Conservation (phyloP, 1,140 invertebrate genomes). For the Parapsyche elsis region DNA sequence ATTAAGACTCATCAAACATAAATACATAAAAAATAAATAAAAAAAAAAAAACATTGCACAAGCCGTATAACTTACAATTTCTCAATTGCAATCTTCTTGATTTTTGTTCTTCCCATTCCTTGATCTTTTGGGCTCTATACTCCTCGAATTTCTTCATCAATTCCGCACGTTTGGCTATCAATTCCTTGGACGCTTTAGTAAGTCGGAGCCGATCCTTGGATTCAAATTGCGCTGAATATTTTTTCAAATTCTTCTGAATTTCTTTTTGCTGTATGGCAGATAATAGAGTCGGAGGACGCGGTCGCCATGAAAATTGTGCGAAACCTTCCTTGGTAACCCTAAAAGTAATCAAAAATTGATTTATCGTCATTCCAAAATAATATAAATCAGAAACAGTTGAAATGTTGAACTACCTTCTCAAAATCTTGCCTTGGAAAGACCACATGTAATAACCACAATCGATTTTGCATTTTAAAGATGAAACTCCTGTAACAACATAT, state of each 20-base stretch:
- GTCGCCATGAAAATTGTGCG: constrained; percentile 96
- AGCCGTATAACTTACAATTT: constrained; percentile 75
- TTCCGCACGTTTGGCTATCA: constrained; percentile 92
- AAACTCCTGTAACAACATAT: constrained; percentile 95
- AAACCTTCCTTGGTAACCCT: constrained; percentile 91
- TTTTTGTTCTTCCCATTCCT: constrained; percentile 83
- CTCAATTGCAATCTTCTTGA: constrained; percentile 84
- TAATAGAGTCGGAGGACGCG: constrained; percentile 89
- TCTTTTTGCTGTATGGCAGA: constrained; percentile 86
- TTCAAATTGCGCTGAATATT: constrained; percentile 96
- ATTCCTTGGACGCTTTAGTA: constrained; percentile 95
- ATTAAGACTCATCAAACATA: neutral
- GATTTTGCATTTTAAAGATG: constrained; percentile 95
- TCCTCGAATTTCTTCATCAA: constrained; percentile 90
- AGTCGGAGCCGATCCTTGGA: constrained; percentile 93
- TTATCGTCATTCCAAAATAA: constrained; percentile 3
- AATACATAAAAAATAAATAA: neutral
- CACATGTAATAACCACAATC: constrained; percentile 98
- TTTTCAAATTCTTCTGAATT: constrained; percentile 98
- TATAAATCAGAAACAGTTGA: constrained; percentile 9
- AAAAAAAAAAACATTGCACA: too few relatives aligned
- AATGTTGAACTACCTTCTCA: constrained; percentile 62
- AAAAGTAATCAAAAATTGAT: constrained; percentile 27
- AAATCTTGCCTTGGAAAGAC: constrained; percentile 94
- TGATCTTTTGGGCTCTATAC: constrained; percentile 78